phyloP scores from a whole-genome alignment of 1,140 invertebrate species.

The Dryas iulia region DNA sequence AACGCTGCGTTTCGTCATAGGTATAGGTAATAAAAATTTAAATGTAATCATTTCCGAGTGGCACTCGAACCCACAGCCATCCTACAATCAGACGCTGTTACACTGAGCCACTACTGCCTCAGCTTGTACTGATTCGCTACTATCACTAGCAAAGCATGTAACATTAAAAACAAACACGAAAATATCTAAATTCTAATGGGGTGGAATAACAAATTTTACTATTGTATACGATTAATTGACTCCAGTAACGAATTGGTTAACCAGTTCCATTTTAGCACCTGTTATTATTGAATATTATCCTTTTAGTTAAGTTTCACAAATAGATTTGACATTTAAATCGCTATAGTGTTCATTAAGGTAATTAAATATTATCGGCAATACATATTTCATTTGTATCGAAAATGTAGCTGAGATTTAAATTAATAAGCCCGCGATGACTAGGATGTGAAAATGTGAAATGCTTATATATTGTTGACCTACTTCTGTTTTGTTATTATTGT shows the following conservation, averaged over 20 bases:
- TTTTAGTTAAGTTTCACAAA: constrained; percentile 20
- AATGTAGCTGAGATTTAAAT: constrained; percentile 21
- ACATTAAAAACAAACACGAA: too few species aligned
- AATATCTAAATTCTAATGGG: background rate
- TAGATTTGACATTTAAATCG: constrained; percentile 25
- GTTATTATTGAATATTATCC: constrained; percentile 12
- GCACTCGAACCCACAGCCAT: too few species aligned
- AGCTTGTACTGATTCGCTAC: too few species aligned
- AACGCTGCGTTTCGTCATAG: too few species aligned
- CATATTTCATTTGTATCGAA: constrained; percentile 32
- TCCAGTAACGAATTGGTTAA: background rate
- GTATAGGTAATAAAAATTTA: too few species aligned
- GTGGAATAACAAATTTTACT: background rate
- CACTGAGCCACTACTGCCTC: too few species aligned
- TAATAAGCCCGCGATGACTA: constrained; percentile 21
- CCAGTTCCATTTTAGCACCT: background rate
- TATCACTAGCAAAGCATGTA: too few species aligned
- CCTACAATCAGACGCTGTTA: too few species aligned
- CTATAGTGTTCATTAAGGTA: constrained; percentile 19
- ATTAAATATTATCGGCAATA: constrained; percentile 26
- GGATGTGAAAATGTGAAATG: background rate
- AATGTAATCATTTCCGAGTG: too few species aligned
- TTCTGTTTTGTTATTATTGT: background rate
- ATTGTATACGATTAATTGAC: background rate
- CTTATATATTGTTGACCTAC: constrained; percentile 4